A percentile compares a stretch with the other conserved stretches of the same genome.
These are phyloP conservation scores for Cotesia glomerata DNA, from an alignment of 1,140 invertebrate species.

Conservation along the genomic window DNA sequence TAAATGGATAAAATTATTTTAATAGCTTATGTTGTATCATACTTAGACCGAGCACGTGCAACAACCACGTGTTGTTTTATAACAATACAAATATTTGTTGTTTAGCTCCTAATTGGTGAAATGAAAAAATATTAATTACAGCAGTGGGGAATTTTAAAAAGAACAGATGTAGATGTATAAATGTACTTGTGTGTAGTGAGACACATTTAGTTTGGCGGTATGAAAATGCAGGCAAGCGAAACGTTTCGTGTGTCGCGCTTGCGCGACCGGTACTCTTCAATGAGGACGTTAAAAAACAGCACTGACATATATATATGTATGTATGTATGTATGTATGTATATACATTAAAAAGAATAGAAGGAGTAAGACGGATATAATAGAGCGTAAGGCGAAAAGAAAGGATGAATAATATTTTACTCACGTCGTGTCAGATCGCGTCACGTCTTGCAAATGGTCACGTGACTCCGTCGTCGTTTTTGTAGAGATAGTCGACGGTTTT, in stretches of 20 bases:
- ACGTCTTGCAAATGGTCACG: slow-evolving; percentile 2
- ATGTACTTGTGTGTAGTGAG: background rate
- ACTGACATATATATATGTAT: background rate
- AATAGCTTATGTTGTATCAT: too few relatives aligned
- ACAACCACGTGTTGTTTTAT: too few relatives aligned
- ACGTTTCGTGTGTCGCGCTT: background rate
- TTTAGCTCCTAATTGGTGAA: too few relatives aligned
- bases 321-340: too few relatives aligned
- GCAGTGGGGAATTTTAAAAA: background rate
- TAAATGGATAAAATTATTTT: too few relatives aligned
- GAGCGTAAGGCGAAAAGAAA: background rate
- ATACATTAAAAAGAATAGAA: background rate
- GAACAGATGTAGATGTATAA: too few relatives aligned
- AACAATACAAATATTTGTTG: too few relatives aligned
- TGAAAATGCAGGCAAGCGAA: slow-evolving; percentile 1
- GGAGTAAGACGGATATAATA: background rate
- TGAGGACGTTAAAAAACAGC: slow-evolving; percentile 11
- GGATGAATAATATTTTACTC: background rate
- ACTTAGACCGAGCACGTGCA: too few relatives aligned
- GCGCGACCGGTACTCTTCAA: slow-evolving; percentile 8
- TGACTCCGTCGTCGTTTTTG: background rate
- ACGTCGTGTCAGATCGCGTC: background rate
- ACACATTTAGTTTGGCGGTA: background rate
- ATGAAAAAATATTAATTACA: too few relatives aligned
- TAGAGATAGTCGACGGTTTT: background rate